Evolutionary conservation across 2,888 invertebrate species (phyloP), one percentile per base, ranked within the genome.

Genomic region (Seira musarum): DNA sequence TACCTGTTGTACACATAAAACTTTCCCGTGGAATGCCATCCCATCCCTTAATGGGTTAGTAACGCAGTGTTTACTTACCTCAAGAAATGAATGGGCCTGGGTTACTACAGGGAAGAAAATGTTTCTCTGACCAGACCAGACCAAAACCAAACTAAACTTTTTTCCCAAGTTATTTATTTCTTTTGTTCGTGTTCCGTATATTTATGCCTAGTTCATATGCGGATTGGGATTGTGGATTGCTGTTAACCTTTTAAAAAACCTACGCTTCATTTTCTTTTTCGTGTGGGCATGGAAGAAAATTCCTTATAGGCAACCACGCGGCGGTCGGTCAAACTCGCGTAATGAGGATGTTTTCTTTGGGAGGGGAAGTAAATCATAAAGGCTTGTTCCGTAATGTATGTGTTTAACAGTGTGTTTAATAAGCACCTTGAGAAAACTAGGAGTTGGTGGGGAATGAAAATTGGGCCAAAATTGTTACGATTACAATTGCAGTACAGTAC

Each of bases 341-440:
- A 70, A 76, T 71, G 76, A 71, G 71, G 72, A 81, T 68, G 70
- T 72, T 76, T 73, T 69, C 24, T 22, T 40, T 49, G 61, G 67
- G 53, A 24, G 65, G 74, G 70, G 66, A 73, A 77, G 77, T 81
- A 81, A 81, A 81, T 81, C 77, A 81, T 60, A 64, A 81, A 77
- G 74, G 75, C 69, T 66, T 74, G 53, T n/a, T 30, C 30, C 53
- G 30, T 68, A 75, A 76, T 70, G 65, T 76, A 40, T 64, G 67
- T 68, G 72, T 68, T 72, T 79, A 79, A n/a, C 60, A 6, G 10
- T 46, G 19, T 57, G 68, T 64, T 21, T 80, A 80, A 80, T 80
- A 74, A 80, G 69, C 53, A 69, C 35, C 73, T 74, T 60, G 13
- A 64, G 65, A 24, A 24, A 8, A 8, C 63, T 53, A 25, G n/a